Evolutionary conservation across 2,113 vertebrate genomes (phyloP).

Genomic region (Salvelinus namaycush): DNA sequence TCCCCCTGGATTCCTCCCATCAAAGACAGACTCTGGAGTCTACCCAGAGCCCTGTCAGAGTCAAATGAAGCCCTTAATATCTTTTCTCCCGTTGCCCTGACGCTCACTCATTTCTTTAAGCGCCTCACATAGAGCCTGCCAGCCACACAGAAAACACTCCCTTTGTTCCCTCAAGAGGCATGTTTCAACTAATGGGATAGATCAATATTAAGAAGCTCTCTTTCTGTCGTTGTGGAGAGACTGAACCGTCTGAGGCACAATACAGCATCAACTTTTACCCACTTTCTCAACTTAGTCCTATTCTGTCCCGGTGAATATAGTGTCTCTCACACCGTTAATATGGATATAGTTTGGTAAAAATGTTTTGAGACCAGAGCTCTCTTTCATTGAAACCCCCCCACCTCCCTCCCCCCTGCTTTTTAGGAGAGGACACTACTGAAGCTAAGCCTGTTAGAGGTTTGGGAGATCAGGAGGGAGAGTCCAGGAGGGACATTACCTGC

Average conservation of each 20-base stretch:
- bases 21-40: slow-evolving; percentile 37
- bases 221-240: not conserved
- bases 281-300: not conserved
- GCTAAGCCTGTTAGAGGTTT: slow-evolving; percentile 7
- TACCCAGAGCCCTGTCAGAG: slow-evolving; percentile 60
- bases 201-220: not conserved
- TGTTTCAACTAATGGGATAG: not conserved
- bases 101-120: slow-evolving; percentile 37
- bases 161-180: slow-evolving; percentile 9
- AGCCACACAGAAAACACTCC: not conserved
- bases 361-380: not conserved
- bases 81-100: slow-evolving; percentile 26
- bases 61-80: slow-evolving; percentile 68
- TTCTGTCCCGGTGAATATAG: not conserved
- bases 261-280: too few species aligned
- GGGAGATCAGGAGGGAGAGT: too few species aligned
- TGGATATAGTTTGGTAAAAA: not conserved
- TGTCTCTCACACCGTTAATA: not conserved
- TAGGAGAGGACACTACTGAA: not conserved
- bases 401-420: too few species aligned
- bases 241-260: not conserved
- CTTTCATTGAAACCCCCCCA: not conserved
- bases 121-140: slow-evolving; percentile 10
- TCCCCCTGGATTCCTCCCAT: slow-evolving; percentile 40
- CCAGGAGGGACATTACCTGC: too few species aligned